These are phyloP conservation scores for Callimico goeldii DNA, from an alignment of 2,797 vertebrate genomes.

Conservation along the genomic window DNA sequence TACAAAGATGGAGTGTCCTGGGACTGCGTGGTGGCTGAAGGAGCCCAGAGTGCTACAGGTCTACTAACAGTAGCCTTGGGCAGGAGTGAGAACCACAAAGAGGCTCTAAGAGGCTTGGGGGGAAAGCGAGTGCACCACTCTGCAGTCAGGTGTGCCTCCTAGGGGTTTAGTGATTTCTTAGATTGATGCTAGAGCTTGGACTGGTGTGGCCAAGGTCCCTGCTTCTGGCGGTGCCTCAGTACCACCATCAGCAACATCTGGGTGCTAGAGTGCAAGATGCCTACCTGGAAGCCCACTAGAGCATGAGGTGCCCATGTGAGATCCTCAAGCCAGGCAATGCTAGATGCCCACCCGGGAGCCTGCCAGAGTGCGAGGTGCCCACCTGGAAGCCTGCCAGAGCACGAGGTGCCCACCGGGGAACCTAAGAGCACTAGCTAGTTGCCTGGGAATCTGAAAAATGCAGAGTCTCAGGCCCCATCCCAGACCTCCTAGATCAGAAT, in stretches of 20 bases:
- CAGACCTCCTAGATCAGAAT: not conserved
- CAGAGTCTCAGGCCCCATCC: not conserved
- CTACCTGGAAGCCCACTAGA: not conserved
- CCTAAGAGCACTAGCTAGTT: not conserved
- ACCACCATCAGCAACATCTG: not conserved
- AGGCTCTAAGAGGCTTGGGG: not conserved
- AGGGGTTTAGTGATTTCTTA: not conserved
- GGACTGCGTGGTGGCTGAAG: not conserved
- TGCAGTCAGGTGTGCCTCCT: not conserved
- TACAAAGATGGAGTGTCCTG: not conserved
- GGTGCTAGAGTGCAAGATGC: not conserved
- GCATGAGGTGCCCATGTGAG: no score
- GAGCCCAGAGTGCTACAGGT: not conserved
- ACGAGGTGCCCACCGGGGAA: not conserved
- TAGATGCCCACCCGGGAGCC: not conserved
- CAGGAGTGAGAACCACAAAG: not conserved
- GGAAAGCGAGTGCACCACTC: accelerated
- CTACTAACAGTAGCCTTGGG: not conserved
- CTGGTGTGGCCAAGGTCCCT: not conserved
- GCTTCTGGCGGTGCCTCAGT: not conserved
- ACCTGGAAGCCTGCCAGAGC: not conserved
- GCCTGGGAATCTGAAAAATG: not conserved
- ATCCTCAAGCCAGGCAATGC: no score
- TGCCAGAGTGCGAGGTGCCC: not conserved
- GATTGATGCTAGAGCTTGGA: not conserved